Base-by-base conservation (phyloP, 2,888 invertebrate species). In the Agrotis clavis region DNA sequence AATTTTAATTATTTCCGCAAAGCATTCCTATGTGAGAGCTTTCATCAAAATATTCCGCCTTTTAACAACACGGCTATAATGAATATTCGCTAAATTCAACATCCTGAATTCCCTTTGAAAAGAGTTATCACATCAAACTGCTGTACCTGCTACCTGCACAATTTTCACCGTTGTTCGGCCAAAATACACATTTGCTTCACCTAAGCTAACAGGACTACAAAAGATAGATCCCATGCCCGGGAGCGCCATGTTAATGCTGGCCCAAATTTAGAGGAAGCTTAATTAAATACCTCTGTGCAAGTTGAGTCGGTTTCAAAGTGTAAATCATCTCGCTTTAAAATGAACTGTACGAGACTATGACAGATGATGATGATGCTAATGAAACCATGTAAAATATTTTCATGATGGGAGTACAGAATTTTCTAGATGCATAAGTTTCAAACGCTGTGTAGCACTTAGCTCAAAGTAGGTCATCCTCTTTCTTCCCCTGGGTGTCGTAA, bases 261-360 rank as follows among this genome's bases (percentile, higher is more conserved):
- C 74, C 73, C 74, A 74, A 83, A 85, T 88, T 85, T 86, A 87
- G 67, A 87, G 85, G 82, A 75, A 83, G 81, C 81, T 86, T 89
- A 88, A 89, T 89, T 87, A 89, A 88, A 89, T 88, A 87, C 85
- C 87, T 84, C 74, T 69, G 75, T 79, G 74, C 76, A 76, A 71
- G 76, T 77, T 78, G 63, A 50, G 67, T 70, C 61, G 60, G 71
- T 72, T 74, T 72, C 65, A 77, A 77, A 76, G 59, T 63, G 60
- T 69, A 63, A 74, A 80, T 73, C 79, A 82, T 73, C 57, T 63
- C 67, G 57, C 60, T 66, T 79, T 74, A 64, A 74, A 77, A 73
- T 75, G 64, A 67, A 77, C 30, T 16, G 51, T 50, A 56, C 25
- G 30, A 48, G 45, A 25, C 45, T 51, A 50, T 66, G 16, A 54